Evolutionary conservation across 2,113 vertebrate genomes (phyloP).

Genomic region (Carassius gibelio): DNA sequence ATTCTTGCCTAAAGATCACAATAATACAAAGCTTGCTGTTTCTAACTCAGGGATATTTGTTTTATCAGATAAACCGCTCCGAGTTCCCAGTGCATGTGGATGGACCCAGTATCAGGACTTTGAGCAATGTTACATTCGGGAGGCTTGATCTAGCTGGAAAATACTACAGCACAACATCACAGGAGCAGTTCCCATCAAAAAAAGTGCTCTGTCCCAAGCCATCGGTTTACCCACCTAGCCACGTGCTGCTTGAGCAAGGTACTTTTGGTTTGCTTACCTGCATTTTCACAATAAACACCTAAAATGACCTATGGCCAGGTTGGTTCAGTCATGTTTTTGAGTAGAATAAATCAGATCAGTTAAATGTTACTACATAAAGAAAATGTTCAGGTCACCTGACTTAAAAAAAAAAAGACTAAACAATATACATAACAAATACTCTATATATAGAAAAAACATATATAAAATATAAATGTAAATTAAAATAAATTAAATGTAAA

Average conservation of each 20-base stretch:
- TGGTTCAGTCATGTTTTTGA: neutral
- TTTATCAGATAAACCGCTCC: conserved; percentile 43
- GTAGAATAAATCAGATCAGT: too few species aligned
- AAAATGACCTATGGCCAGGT: neutral
- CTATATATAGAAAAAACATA: too few species aligned
- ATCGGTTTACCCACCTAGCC: conserved; percentile 8
- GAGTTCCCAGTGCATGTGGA: neutral
- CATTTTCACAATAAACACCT: neutral
- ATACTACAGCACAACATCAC: conserved; percentile 43
- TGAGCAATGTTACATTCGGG: conserved; percentile 56
- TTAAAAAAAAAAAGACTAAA: neutral
- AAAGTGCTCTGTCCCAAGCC: neutral
- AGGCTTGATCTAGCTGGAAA: neutral
- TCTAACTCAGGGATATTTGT: neutral
- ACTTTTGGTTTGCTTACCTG: neutral
- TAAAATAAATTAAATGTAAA: too few species aligned
- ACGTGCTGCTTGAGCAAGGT: conserved; percentile 56
- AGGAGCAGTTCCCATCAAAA: conserved; percentile 45
- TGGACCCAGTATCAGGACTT: conserved; percentile 18
- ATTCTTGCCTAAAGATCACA: neutral
- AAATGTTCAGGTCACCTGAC: neutral
- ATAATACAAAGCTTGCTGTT: neutral
- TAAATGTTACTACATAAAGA: neutral
- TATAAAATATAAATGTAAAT: neutral
- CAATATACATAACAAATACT: neutral